Conservation (phyloP, 2,888 invertebrate genomes). For the Drosophila maculinotata region DNA sequence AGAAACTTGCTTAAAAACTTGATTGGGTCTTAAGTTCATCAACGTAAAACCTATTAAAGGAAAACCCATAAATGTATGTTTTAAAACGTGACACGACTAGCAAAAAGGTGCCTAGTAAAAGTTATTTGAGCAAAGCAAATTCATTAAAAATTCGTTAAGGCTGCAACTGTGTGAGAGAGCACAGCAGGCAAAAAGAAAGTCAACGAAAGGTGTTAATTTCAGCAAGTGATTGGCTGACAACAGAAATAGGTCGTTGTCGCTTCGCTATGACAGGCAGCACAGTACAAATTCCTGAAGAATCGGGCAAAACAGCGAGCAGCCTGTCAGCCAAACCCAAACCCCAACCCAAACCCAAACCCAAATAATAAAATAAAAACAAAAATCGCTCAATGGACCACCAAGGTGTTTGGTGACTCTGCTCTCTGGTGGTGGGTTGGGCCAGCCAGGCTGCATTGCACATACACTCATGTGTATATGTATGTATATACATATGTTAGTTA, state of each 20-base stretch:
- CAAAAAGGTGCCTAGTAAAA: slow-evolving; percentile 62
- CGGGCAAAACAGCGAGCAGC: slow-evolving; percentile 7
- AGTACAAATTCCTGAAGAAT: slow-evolving; percentile 44
- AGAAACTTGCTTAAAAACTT: too few species aligned
- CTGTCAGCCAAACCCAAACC: slow-evolving; percentile 40
- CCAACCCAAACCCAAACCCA: too few species aligned
- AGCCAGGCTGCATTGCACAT: slow-evolving; percentile 12
- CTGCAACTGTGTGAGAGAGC: slow-evolving; percentile 24
- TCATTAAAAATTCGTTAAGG: slow-evolving; percentile 75
- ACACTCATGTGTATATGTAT: slow-evolving; percentile 8
- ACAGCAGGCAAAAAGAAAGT: slow-evolving; percentile 70
- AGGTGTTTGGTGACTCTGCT: slow-evolving; percentile 34
- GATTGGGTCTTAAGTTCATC: too few species aligned
- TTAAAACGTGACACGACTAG: slow-evolving; percentile 40
- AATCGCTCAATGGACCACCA: slow-evolving; percentile 58
- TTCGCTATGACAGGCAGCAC: slow-evolving; percentile 32
- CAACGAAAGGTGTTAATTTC: slow-evolving; percentile 77
- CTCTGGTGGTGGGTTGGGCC: slow-evolving; percentile 37
- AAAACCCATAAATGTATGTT: slow-evolving; percentile 28
- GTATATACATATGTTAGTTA: slow-evolving; percentile 7
- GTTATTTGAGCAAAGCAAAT: slow-evolving; percentile 72
- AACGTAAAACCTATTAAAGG: slow-evolving; percentile 32
- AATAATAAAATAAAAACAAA: too few species aligned
- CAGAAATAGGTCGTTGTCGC: slow-evolving; percentile 65
- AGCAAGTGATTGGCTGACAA: slow-evolving; percentile 59